A percentile compares a stretch with the other conserved stretches of the same genome.
phyloP scores from a whole-genome alignment of 2,113 vertebrate genomes.

The Phyllopteryx taeniolatus region DNA sequence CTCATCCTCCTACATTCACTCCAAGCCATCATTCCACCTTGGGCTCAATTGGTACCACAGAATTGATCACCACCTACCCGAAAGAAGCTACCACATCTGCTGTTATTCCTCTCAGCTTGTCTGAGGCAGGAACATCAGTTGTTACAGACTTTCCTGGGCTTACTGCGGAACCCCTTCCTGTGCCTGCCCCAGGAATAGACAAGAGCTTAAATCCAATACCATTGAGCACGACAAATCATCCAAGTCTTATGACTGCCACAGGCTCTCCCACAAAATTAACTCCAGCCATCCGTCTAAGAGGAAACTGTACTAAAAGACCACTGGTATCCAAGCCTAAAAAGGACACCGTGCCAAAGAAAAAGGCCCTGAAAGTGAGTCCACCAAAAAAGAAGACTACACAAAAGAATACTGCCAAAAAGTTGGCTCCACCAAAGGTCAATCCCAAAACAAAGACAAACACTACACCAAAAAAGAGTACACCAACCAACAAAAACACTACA shows the following conservation, averaged over 20 bases:
- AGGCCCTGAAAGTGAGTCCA: slow-evolving; percentile 17
- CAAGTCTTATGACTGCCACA: not conserved
- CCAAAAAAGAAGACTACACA: slow-evolving; percentile 32
- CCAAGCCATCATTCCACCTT: slow-evolving; percentile 20
- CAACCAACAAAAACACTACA: slow-evolving; percentile 2
- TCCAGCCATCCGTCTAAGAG: slow-evolving; percentile 5
- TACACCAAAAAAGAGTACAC: slow-evolving; percentile 16
- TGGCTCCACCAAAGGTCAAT: slow-evolving; percentile 21
- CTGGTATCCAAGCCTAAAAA: slow-evolving; percentile 36
- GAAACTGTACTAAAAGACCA: slow-evolving; percentile 14
- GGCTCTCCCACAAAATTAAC: slow-evolving; percentile 1
- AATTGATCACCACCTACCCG: slow-evolving; percentile 16
- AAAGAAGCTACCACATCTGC: slow-evolving; percentile 5
- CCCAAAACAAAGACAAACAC: slow-evolving; percentile 32
- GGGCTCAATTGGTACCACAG: slow-evolving; percentile 8
- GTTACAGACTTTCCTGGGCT: slow-evolving; percentile 10
- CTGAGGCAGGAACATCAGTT: slow-evolving; percentile 10
- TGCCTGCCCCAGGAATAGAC: slow-evolving; percentile 27
- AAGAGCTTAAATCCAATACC: slow-evolving; percentile 16
- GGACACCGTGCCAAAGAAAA: slow-evolving; percentile 31
- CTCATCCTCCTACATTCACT: slow-evolving; percentile 17
- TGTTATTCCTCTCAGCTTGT: slow-evolving; percentile 7
- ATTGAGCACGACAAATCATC: slow-evolving; percentile 19
- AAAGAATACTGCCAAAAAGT: slow-evolving; percentile 32
- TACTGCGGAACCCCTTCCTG: slow-evolving; percentile 23